Percentiles rank a stretch among this genome's conserved stretches.
These are phyloP conservation scores for Schizopygopsis pylzovi DNA, from an alignment of 2,797 vertebrate species.

Conservation along the genomic window DNA sequence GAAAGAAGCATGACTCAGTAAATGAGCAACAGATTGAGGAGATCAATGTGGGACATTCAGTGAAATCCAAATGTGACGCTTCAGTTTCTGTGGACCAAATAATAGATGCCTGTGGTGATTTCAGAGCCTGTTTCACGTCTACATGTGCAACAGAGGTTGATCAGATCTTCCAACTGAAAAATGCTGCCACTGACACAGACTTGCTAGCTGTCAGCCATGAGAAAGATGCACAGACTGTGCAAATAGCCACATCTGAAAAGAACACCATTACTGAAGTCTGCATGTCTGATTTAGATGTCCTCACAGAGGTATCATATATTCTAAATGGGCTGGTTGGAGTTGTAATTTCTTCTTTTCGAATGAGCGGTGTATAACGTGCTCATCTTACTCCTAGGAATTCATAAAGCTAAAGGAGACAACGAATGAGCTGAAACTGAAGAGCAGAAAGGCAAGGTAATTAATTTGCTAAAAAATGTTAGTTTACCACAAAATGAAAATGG, in stretches of 20 bases:
- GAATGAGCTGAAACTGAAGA: constrained; percentile 57
- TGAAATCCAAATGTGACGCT: background rate
- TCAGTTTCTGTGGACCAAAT: constrained; percentile 38
- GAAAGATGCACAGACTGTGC: constrained; percentile 63
- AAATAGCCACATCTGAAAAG: constrained; percentile 64
- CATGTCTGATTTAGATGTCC: constrained; percentile 74
- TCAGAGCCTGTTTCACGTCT: constrained; percentile 35
- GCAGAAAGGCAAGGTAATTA: constrained; percentile 67
- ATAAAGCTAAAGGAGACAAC: constrained; percentile 60
- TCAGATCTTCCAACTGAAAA: constrained; percentile 33
- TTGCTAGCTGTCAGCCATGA: constrained; percentile 37
- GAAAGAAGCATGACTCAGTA: constrained; percentile 31
- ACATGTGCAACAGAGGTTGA: constrained; percentile 37
- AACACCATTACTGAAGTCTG: constrained; percentile 67
- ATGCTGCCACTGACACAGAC: constrained; percentile 48
- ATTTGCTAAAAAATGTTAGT: background rate
- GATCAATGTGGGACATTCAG: constrained; percentile 57
- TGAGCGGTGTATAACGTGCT: background rate
- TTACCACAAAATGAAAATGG: background rate
- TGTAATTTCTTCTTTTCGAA: background rate
- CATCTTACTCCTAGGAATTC: constrained; percentile 66
- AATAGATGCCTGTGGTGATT: constrained; percentile 52
- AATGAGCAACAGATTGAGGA: background rate
- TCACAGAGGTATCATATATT: constrained; percentile 64
- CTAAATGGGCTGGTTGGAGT: background rate